Evolutionary conservation across 2,113 vertebrate species (phyloP).

Genomic region (Hemiprocne comata): DNA sequence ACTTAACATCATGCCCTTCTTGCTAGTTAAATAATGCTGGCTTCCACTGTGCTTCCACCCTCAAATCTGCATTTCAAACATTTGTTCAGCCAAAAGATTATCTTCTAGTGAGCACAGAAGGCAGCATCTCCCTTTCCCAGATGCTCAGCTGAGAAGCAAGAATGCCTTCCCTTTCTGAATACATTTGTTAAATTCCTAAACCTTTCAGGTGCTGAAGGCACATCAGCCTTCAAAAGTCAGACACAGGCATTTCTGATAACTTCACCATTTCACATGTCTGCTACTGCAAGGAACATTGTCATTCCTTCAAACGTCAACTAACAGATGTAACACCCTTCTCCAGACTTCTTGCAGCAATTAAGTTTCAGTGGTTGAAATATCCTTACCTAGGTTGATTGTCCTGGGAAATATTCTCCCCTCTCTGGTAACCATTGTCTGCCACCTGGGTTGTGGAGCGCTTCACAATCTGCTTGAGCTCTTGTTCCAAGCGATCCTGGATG

Average conservation of each 20-base stretch:
- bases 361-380: neutral
- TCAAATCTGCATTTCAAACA: neutral
- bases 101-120: neutral
- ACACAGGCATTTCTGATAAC: neutral
- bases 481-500: conserved; percentile 94
- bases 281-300: neutral
- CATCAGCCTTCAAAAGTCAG: neutral
- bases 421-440: conserved; percentile 92
- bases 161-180: neutral
- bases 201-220: neutral
- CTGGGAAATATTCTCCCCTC: conserved; percentile 87
- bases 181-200: neutral
- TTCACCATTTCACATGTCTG: neutral
- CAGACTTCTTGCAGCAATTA: neutral
- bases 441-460: conserved; percentile 97
- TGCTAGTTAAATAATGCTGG: neutral
- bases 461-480: conserved; percentile 95
- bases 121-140: neutral
- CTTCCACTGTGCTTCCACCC: neutral
- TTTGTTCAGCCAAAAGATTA: neutral
- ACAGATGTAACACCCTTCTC: fast-evolving
- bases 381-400: conserved; percentile 92
- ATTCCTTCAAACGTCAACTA: neutral
- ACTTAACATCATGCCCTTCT: neutral
- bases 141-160: neutral